A percentile compares a stretch with the other conserved stretches of the same genome.
phyloP scores from a whole-genome alignment of 2,888 invertebrate genomes.

The Phyllotreta striolata region DNA sequence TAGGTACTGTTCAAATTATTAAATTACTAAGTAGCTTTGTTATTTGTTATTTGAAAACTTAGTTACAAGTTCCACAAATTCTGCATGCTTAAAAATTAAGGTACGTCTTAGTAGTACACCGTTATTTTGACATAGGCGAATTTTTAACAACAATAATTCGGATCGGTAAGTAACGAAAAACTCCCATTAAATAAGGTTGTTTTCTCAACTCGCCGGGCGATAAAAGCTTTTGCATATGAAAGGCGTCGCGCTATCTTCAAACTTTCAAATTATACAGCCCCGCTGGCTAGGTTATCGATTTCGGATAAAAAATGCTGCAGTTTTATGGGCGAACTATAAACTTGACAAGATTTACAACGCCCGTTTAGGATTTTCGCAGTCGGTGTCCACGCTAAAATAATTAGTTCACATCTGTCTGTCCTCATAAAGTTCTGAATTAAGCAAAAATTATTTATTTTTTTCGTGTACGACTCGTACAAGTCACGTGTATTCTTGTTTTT shows the following conservation, averaged over 20 bases:
- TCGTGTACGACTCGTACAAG: too few relatives aligned
- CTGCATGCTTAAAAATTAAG: too few relatives aligned
- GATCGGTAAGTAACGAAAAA: too few relatives aligned
- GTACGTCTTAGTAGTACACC: too few relatives aligned
- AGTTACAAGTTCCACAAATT: too few relatives aligned
- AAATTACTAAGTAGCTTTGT: too few relatives aligned
- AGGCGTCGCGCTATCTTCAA: constrained; percentile 22
- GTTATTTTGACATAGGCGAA: too few relatives aligned
- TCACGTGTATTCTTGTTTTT: too few relatives aligned
- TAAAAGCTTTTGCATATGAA: constrained; percentile 23
- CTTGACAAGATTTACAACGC: constrained; percentile 37
- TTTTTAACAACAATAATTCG: too few relatives aligned
- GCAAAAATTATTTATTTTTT: constrained; percentile 10
- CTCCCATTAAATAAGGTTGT: constrained; percentile 12
- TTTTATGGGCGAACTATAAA: constrained; percentile 36
- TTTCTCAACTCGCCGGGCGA: constrained; percentile 16
- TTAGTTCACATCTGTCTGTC: constrained; percentile 35
- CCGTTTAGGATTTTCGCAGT: constrained; percentile 37
- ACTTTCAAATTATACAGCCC: constrained; percentile 30
- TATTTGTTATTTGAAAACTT: too few relatives aligned
- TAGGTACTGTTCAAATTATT: too few relatives aligned
- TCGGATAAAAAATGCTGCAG: constrained; percentile 36
- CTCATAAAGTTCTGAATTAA: constrained; percentile 18
- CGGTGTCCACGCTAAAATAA: constrained; percentile 37
- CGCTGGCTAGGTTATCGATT: constrained; percentile 35